A percentile compares a stretch with the other conserved stretches of the same genome.
Evolutionary conservation across 2,888 invertebrate species (phyloP).

Genomic region (Ornithoptera priamus): DNA sequence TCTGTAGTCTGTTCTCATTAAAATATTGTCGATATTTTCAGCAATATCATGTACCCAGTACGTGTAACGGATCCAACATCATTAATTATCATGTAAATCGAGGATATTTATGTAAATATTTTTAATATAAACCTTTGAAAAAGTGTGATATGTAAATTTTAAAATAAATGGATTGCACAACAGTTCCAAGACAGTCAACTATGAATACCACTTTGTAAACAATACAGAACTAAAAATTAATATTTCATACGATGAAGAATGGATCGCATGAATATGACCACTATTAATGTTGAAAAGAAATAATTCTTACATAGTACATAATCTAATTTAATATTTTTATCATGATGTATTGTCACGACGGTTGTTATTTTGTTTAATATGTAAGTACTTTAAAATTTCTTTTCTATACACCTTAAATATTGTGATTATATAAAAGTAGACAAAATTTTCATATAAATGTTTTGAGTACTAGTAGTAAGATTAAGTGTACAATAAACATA

Average conservation of each 20-base stretch:
- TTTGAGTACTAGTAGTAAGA: no score
- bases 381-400: no score
- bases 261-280: no score
- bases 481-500: no score
- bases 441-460: no score
- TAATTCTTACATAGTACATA: background rate
- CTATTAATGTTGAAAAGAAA: background rate
- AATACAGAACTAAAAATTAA: background rate
- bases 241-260: background rate
- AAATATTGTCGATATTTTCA: background rate
- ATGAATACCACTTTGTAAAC: background rate
- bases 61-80: background rate
- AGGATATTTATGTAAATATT: background rate
- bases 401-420: no score
- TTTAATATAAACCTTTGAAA: background rate
- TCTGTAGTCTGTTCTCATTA: background rate
- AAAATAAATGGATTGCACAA: background rate
- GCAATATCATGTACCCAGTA: background rate
- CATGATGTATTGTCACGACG: no score
- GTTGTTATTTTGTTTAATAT: no score
- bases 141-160: background rate
- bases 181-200: background rate
- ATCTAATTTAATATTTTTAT: no score
- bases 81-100: background rate
- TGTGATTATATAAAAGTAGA: no score